These are phyloP conservation scores for Calameuta idolon DNA, from an alignment of 2,888 invertebrate species.

Conservation along the genomic window DNA sequence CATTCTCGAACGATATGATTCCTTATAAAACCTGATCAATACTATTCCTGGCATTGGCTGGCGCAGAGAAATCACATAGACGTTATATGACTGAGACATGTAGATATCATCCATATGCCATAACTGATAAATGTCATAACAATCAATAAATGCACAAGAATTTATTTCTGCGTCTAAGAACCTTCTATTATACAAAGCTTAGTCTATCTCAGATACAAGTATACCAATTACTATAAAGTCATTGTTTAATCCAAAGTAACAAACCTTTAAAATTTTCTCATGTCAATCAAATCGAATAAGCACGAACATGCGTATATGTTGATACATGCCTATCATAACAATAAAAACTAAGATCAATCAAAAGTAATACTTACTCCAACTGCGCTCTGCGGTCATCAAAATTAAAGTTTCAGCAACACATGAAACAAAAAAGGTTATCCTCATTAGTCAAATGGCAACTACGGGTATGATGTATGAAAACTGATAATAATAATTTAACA, in stretches of 20 bases:
- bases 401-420: constrained; percentile 41
- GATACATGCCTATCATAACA: background rate
- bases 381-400: constrained; percentile 60
- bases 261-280: background rate
- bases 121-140: background rate
- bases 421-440: constrained; percentile 50
- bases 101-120: background rate
- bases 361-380: constrained; percentile 64
- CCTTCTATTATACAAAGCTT: background rate
- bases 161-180: background rate
- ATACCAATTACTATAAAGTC: background rate
- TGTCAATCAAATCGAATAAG: background rate
- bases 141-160: background rate
- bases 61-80: background rate
- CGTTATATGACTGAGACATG: background rate
- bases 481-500: background rate
- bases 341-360: background rate
- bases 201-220: background rate
- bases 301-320: background rate
- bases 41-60: background rate
- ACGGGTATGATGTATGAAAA: background rate
- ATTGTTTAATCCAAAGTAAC: background rate
- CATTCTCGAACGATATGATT: background rate
- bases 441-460: background rate
- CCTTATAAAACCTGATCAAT: background rate